These are phyloP conservation scores for Caenorhabditis sp. DNA, from an alignment of 2,888 invertebrate species.

Conservation along the genomic window DNA sequence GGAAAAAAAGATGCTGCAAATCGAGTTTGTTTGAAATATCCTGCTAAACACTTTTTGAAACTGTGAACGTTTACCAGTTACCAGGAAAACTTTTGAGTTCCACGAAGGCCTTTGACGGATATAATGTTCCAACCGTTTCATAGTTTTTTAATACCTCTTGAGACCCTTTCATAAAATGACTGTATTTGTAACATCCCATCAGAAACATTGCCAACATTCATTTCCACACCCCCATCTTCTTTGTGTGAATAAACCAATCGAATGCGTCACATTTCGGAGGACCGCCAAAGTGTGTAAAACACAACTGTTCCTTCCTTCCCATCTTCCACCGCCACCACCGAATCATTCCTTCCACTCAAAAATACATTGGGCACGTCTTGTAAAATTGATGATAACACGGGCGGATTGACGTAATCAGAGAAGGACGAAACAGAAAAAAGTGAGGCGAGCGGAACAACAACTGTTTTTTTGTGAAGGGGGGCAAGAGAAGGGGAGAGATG, in stretches of 20 bases:
- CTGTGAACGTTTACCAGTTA: too few relatives aligned
- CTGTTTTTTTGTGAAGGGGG: constrained; percentile 40
- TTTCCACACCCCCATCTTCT: background rate
- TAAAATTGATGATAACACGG: constrained; percentile 53
- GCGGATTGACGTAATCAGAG: constrained; percentile 40
- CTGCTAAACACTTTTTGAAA: too few relatives aligned
- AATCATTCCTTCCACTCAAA: background rate
- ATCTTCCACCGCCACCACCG: constrained; percentile 3
- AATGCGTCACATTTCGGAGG: constrained; percentile 28
- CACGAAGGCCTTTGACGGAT: too few relatives aligned
- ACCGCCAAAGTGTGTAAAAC: constrained; percentile 32
- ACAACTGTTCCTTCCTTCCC: constrained; percentile 36
- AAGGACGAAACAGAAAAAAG: background rate
- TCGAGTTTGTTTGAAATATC: too few relatives aligned
- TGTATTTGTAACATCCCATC: too few relatives aligned
- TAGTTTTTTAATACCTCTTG: too few relatives aligned
- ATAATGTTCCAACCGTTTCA: too few relatives aligned
- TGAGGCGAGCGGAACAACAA: constrained; percentile 22
- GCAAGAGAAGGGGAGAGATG: background rate
- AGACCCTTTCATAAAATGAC: too few relatives aligned
- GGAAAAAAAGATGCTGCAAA: too few relatives aligned
- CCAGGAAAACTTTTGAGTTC: too few relatives aligned
- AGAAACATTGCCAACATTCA: too few relatives aligned
- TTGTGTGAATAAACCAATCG: constrained; percentile 42
- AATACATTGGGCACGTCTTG: constrained; percentile 39